Conservation (phyloP, 2,797 vertebrate genomes). For the Clarias platycephalus region DNA sequence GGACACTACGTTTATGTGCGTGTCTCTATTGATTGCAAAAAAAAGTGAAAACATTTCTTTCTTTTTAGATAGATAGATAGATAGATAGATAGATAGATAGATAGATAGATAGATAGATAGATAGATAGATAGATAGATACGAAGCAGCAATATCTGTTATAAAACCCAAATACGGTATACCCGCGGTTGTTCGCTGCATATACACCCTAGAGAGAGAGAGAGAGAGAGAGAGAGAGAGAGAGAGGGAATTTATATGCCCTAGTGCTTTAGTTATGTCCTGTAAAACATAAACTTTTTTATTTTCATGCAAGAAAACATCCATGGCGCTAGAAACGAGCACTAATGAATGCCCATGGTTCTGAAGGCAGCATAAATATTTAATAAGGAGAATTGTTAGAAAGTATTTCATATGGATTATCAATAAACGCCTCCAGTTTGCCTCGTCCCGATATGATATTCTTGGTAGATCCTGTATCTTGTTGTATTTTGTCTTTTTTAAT, state of each 20-base stretch:
- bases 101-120: not conserved
- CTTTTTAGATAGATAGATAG: not conserved
- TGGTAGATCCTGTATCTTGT: constrained; percentile 62
- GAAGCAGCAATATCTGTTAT: too few relatives aligned
- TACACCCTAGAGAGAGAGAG: not conserved
- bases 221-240: not conserved
- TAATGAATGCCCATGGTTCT: constrained; percentile 71
- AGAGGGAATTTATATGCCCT: not conserved
- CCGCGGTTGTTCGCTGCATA: not conserved
- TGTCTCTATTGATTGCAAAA: not conserved
- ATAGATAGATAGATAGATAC: not conserved
- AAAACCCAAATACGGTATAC: not conserved
- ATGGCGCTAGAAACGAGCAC: constrained; percentile 37
- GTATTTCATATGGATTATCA: constrained; percentile 74
- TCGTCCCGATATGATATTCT: constrained; percentile 62
- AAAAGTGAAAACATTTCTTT: not conserved
- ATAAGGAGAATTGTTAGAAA: constrained; percentile 71
- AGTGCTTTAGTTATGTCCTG: not conserved
- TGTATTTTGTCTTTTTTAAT: constrained; percentile 53
- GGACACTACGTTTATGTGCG: not conserved
- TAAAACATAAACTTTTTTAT: constrained; percentile 7
- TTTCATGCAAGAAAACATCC: constrained; percentile 8
- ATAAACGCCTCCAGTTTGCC: constrained; percentile 71
- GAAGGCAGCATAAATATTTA: constrained; percentile 71
- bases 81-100: not conserved